Percentiles rank a stretch among this genome's conserved stretches.
Conservation (phyloP, 2,888 invertebrate genomes). For the Chloromyia formosa region DNA sequence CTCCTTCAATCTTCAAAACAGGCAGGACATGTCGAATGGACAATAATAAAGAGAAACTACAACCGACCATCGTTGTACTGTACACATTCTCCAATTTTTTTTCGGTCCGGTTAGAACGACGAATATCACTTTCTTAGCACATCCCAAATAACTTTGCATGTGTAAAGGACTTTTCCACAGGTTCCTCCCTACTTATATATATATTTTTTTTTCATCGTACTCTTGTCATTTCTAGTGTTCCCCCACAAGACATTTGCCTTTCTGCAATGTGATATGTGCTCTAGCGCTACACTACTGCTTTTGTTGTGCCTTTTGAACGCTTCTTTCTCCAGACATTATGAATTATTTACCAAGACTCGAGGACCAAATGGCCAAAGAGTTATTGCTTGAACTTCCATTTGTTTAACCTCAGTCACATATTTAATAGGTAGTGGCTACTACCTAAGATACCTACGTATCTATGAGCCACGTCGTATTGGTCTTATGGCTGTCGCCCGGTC, state of each 20-base stretch:
- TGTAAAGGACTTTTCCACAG: constrained; percentile 7
- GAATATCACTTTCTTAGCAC: constrained; percentile 25
- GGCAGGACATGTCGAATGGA: background rate
- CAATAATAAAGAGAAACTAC: constrained; percentile 12
- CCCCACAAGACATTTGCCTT: background rate
- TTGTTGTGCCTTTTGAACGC: background rate
- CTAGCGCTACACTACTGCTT: background rate
- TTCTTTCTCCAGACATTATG: constrained; percentile 19
- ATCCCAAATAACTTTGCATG: constrained; percentile 23
- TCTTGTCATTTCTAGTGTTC: background rate
- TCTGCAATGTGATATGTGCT: no score
- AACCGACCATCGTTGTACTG: no score
- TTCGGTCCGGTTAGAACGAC: background rate
- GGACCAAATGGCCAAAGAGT: constrained; percentile 29
- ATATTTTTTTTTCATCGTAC: background rate
- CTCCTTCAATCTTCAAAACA: no score
- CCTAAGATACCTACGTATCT: background rate
- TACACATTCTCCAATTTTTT: background rate
- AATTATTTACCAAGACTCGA: constrained; percentile 13
- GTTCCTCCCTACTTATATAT: no score
- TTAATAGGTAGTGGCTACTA: constrained; percentile 7
- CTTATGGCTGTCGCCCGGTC: background rate
- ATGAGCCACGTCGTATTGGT: background rate
- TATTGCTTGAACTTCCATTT: constrained; percentile 23
- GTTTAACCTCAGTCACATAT: constrained; percentile 31